Conservation (phyloP, 2,113 vertebrate genomes). For the Brienomyrus longianalis region DNA sequence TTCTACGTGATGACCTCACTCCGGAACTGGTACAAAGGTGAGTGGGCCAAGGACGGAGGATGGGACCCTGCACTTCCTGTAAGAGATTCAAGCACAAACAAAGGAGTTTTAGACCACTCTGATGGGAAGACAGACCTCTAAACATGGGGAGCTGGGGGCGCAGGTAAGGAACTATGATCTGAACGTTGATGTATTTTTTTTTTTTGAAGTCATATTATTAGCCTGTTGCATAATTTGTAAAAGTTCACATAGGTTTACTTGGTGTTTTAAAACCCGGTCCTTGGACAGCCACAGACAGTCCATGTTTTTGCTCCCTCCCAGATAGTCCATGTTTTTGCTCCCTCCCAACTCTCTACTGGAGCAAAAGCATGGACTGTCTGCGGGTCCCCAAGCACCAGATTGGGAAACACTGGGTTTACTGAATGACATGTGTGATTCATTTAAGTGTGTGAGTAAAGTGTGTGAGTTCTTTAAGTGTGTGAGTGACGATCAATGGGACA, state of each 20-base stretch:
- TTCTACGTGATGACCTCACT: conserved; percentile 70
- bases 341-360: neutral
- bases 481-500: neutral
- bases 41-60: conserved; percentile 14
- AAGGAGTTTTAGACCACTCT: neutral
- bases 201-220: neutral
- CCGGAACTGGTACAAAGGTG: conserved; percentile 71
- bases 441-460: neutral
- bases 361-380: neutral
- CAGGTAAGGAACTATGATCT: neutral
- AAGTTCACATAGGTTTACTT: neutral
- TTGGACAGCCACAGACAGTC: neutral
- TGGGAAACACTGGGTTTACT: neutral
- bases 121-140: neutral
- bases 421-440: neutral
- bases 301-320: neutral
- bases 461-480: neutral
- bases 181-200: neutral
- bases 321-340: neutral
- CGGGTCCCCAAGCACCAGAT: neutral
- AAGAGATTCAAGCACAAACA: neutral
- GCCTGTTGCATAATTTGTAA: neutral
- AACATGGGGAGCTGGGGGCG: neutral
- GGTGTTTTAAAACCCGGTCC: neutral
- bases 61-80: neutral